Conservation (phyloP, 1,140 invertebrate genomes). For the Neodiprion virginianus region DNA sequence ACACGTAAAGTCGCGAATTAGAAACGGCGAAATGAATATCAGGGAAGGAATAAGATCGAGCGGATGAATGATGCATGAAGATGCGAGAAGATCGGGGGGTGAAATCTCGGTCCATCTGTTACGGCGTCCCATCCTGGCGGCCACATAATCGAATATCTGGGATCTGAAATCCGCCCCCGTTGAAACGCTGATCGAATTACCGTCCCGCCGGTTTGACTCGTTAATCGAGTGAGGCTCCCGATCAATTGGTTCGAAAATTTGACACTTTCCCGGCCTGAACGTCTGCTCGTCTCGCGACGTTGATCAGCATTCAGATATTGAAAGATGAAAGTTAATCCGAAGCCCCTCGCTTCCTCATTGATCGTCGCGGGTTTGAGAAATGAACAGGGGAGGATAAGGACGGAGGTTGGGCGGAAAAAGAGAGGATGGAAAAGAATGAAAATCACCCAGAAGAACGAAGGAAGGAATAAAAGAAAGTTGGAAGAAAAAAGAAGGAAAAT, state of each 20-base stretch:
- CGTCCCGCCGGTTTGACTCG: background rate
- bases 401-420: background rate
- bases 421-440: conserved; percentile 9
- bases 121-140: no score
- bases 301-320: background rate
- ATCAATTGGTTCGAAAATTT: background rate
- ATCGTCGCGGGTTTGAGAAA: no score
- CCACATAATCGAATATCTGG: no score
- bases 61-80: no score
- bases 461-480: conserved; percentile 10
- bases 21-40: no score
- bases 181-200: no score
- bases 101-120: no score
- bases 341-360: background rate
- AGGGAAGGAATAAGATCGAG: no score
- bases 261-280: background rate
- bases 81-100: no score
- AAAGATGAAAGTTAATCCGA: conserved; percentile 5
- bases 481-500: conserved; percentile 13
- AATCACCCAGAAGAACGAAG: background rate
- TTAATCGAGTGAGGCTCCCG: background rate
- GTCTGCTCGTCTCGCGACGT: background rate
- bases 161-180: no score
- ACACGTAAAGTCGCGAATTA: no score
- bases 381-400: no score